A percentile compares a stretch with the other conserved stretches of the same genome.
These are phyloP conservation scores for Ectemnius lituratus DNA, from an alignment of 2,888 invertebrate species.

Conservation along the genomic window DNA sequence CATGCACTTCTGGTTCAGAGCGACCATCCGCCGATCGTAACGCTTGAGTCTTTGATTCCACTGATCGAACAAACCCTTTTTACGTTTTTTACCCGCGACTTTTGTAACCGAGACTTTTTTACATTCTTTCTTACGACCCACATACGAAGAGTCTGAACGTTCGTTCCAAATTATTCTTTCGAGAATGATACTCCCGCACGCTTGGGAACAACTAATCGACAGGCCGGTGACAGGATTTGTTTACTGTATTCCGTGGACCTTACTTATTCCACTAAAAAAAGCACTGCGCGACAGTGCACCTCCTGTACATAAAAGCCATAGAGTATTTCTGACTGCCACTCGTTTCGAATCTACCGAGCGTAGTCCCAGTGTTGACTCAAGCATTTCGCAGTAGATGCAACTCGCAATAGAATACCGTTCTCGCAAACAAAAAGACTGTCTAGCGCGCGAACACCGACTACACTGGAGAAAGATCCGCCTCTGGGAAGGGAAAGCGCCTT, in stretches of 20 bases:
- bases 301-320: not conserved
- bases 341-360: conserved; percentile 3
- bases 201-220: conserved; percentile 36
- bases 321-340: not conserved
- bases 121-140: not conserved
- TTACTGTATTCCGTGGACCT: not conserved
- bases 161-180: conserved; percentile 8
- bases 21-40: conserved; percentile 22
- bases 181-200: conserved; percentile 21
- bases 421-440: conserved; percentile 37
- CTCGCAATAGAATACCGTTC: not conserved
- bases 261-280: conserved; percentile 2
- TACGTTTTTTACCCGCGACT: conserved; percentile 6
- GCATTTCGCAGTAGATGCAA: not conserved
- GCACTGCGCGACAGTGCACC: not conserved
- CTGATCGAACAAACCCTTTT: conserved; percentile 19
- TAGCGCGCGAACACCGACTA: conserved; percentile 22
- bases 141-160: not conserved
- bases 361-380: not conserved
- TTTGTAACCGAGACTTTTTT: conserved; percentile 1
- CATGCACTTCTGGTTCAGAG: conserved; percentile 26
- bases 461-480: not conserved
- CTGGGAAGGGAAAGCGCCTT: too few species aligned
- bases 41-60: conserved; percentile 19
- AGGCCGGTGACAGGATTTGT: conserved; percentile 9